Percentiles rank a stretch among this genome's conserved stretches.
Conservation (phyloP, 2,888 invertebrate genomes). For the Scaptomyza parva region DNA sequence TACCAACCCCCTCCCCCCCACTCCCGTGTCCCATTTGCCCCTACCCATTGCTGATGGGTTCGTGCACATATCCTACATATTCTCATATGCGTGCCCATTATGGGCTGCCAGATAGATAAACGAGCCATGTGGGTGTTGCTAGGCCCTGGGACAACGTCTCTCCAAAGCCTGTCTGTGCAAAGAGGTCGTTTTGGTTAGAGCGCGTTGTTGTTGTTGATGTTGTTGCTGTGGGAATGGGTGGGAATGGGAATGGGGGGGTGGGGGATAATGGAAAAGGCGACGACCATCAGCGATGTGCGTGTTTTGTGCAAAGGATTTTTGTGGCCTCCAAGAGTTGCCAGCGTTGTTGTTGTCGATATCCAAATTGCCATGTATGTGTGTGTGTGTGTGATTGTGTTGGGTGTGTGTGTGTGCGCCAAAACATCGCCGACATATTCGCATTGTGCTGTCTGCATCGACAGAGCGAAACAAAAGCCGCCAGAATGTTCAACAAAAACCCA, state of each 20-base stretch:
- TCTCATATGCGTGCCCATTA: constrained; percentile 66
- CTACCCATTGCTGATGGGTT: constrained; percentile 24
- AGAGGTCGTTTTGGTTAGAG: background rate
- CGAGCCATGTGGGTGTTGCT: constrained; percentile 61
- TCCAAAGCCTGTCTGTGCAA: constrained; percentile 7
- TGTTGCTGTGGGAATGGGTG: too few species aligned
- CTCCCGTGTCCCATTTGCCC: background rate
- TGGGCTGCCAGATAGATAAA: constrained; percentile 62
- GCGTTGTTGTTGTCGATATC: constrained; percentile 48
- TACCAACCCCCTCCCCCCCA: constrained; percentile 25
- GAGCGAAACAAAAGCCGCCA: constrained; percentile 41
- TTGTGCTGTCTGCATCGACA: constrained; percentile 42
- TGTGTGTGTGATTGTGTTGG: too few species aligned
- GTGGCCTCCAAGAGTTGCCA: constrained; percentile 50
- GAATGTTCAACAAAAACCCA: constrained; percentile 25
- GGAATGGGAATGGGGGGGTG: background rate
- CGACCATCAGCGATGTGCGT: constrained; percentile 50
- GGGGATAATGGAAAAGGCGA: background rate
- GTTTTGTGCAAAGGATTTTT: constrained; percentile 60
- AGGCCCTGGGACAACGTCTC: constrained; percentile 38
- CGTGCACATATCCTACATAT: constrained; percentile 41
- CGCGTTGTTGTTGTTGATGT: background rate
- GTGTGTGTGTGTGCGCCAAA: constrained; percentile 50
- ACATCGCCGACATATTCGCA: constrained; percentile 56
- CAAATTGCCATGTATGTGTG: constrained; percentile 43